Conservation (phyloP, 2,797 vertebrate genomes). For the Numenius phaeopus region DNA sequence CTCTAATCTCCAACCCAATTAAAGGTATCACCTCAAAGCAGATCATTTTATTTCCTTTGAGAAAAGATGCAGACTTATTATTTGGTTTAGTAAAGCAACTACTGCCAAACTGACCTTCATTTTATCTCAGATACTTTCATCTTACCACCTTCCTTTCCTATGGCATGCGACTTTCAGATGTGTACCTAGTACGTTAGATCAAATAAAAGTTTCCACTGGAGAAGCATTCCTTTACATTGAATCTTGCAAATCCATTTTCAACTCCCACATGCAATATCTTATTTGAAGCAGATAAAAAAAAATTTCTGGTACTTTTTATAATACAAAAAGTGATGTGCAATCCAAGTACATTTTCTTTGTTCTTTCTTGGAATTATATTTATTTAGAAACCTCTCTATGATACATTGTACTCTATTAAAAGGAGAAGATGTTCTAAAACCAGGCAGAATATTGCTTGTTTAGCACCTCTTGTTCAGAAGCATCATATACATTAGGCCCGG, state of each 20-base stretch:
- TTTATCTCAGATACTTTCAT: constrained; percentile 61
- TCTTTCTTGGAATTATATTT: neutral
- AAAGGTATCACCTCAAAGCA: constrained; percentile 32
- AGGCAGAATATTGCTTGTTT: neutral
- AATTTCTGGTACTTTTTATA: neutral
- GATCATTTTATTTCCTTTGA: constrained; percentile 61
- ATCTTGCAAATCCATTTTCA: constrained; percentile 40
- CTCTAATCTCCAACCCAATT: constrained; percentile 64
- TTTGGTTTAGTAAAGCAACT: constrained; percentile 45
- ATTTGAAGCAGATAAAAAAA: constrained; percentile 11
- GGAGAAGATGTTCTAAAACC: neutral
- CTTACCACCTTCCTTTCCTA: constrained; percentile 40
- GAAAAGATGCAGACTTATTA: constrained; percentile 22
- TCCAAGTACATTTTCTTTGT: neutral
- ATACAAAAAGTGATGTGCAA: neutral
- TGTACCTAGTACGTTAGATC: constrained; percentile 8
- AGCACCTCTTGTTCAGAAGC: neutral
- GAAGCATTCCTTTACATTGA: constrained; percentile 36
- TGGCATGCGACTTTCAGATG: constrained; percentile 23
- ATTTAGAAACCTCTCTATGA: neutral
- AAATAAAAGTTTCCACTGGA: constrained; percentile 41
- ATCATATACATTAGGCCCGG: neutral
- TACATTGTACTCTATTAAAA: neutral
- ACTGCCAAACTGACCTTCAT: constrained; percentile 65
- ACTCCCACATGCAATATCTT: neutral